Base-by-base conservation (phyloP, 2,797 vertebrate genomes). In the Mus minutoides region DNA sequence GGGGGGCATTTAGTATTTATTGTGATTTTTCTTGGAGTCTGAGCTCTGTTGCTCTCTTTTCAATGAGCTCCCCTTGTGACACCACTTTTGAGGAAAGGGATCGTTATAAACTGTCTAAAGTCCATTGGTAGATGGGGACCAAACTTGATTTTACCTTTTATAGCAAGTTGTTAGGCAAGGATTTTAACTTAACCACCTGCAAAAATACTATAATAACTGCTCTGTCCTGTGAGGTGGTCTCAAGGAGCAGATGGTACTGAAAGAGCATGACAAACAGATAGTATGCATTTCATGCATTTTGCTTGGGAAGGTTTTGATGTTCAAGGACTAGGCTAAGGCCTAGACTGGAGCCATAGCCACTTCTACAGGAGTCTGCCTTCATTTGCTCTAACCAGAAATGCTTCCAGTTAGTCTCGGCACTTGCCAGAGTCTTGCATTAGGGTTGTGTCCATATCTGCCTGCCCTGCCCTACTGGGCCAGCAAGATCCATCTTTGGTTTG, bases 141-240 rank as follows among this genome's bases (percentile, higher is more conserved):
- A 46, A 64, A 76, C 83, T 91, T 91, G 37, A 58, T 94, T 75
- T 76, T 91, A 14, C 67, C 58, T 94, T 94, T 64, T 49, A 12
- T 71, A 80, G 76, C 77, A 34, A 56, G 0, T 56, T 71, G 11
- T 93, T 56, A 91, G 80, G 79, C 64, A 43, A 73, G 8, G 54
- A 26, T 77, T 93, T 83, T 21, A 56, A 26, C 2, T 46, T 83
- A 82, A 17, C 67, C 46, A 67, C 64, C 56, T 78, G 6, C 62
- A 88, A 95, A 92, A 56, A 19, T 82, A 67, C 67, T 26, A 62
- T 62, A 26, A 60, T 84, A 95, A 82, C 52, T 49, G 4, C 56
- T 31, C 0, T 89, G 79, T 89, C 17, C 16, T n/a, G 19, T 86
- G 79, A 84, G 62, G 49, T 37, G 3, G 40, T 67, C 40, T 26